phyloP scores from a whole-genome alignment of 2,888 invertebrate genomes.

The Falcaria lacertinaria region DNA sequence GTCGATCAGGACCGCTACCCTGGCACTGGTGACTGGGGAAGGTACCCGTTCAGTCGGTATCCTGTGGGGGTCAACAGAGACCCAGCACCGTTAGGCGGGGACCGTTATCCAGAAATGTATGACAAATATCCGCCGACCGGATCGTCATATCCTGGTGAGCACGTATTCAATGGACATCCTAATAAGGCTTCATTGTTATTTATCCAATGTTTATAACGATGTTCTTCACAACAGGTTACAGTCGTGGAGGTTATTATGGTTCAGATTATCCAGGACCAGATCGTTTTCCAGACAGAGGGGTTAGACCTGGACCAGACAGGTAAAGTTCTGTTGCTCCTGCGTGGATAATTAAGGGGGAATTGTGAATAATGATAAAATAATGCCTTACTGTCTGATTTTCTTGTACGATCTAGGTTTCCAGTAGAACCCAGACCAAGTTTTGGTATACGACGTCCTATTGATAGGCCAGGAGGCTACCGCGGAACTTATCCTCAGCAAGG shows the following conservation, averaged over 20 bases:
- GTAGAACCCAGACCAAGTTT: slow-evolving; percentile 65
- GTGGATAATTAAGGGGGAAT: too few relatives aligned
- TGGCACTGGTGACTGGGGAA: slow-evolving; percentile 56
- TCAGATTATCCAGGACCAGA: slow-evolving; percentile 54
- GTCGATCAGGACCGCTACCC: slow-evolving; percentile 69
- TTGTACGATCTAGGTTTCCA: slow-evolving; percentile 47
- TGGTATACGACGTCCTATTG: slow-evolving; percentile 54
- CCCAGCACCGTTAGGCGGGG: slow-evolving; percentile 71
- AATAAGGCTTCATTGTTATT: neutral
- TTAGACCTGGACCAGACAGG: slow-evolving; percentile 71
- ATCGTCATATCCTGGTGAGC: slow-evolving; percentile 75
- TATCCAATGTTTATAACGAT: neutral
- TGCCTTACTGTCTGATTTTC: too few relatives aligned
- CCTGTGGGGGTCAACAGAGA: slow-evolving; percentile 73
- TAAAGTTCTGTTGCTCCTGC: too few relatives aligned
- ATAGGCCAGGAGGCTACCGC: slow-evolving; percentile 74
- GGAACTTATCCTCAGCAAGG: slow-evolving; percentile 70
- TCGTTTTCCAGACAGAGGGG: slow-evolving; percentile 70
- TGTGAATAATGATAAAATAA: too few relatives aligned
- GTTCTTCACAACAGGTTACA: slow-evolving; percentile 46
- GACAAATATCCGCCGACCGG: slow-evolving; percentile 81
- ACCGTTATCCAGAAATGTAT: slow-evolving; percentile 71
- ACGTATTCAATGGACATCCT: slow-evolving; percentile 13
- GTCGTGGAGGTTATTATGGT: slow-evolving; percentile 65
- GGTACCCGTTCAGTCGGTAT: slow-evolving; percentile 69